Conservation (phyloP, 2,113 vertebrate species). For the Rhipidura dahli region DNA sequence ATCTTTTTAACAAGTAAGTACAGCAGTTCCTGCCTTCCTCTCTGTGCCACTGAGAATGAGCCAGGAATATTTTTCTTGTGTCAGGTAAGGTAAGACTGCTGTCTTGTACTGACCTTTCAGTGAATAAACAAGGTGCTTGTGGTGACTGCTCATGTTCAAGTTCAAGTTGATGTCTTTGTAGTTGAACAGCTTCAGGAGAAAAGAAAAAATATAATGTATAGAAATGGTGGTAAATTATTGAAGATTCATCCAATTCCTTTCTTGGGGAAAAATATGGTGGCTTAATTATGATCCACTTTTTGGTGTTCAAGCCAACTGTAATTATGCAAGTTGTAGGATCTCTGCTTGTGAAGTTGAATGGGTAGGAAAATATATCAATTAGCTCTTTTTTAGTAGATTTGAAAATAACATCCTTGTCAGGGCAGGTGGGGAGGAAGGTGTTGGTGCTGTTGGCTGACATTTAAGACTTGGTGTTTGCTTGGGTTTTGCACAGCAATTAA, state of each 20-base stretch:
- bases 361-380: neutral
- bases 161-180: neutral
- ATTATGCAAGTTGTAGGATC: neutral
- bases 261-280: neutral
- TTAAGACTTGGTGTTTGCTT: neutral
- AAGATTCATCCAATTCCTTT: neutral
- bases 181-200: neutral
- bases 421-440: neutral
- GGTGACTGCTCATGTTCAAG: neutral
- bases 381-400: neutral
- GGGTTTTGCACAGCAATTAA: neutral
- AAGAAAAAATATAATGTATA: neutral
- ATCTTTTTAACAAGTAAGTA: constrained; percentile 98
- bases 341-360: neutral
- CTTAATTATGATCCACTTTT: neutral
- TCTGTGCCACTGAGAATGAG: neutral
- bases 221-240: neutral
- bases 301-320: neutral
- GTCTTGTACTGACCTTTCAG: neutral
- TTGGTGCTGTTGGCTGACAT: neutral
- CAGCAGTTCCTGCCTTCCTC: neutral
- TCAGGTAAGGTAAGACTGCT: neutral
- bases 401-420: neutral
- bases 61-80: neutral
- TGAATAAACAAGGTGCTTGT: neutral